A percentile compares a stretch with the other conserved stretches of the same genome.
Evolutionary conservation across 2,888 invertebrate genomes (phyloP).

Genomic region (Dasypolia templi): DNA sequence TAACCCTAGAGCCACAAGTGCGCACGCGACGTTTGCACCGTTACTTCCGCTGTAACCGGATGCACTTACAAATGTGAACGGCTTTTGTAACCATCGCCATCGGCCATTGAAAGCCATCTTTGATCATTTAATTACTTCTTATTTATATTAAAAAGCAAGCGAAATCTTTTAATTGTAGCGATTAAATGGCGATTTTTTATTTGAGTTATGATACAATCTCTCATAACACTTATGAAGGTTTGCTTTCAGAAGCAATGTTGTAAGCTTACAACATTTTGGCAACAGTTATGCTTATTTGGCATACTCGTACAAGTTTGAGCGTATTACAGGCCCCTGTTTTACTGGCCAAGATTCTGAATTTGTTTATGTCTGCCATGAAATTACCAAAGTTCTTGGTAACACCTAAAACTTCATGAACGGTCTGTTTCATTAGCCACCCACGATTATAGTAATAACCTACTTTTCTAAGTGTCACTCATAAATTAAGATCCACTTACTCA

Average conservation of each 20-base stretch:
- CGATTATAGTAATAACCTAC: background rate
- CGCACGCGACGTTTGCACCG: conserved; percentile 80
- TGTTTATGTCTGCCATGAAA: conserved; percentile 6
- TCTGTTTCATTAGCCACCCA: background rate
- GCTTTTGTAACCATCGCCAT: conserved; percentile 55
- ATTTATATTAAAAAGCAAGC: conserved; percentile 11
- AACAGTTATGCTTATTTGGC: conserved; percentile 22
- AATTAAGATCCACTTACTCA: conserved; percentile 10
- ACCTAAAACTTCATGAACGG: background rate
- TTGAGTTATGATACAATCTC: conserved; percentile 13
- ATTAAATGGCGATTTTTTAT: conserved; percentile 14
- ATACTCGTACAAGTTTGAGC: background rate
- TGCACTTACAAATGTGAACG: conserved; percentile 68
- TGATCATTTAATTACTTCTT: conserved; percentile 37
- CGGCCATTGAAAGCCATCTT: conserved; percentile 44
- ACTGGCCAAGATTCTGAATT: conserved; percentile 23
- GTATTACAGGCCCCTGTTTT: conserved; percentile 17
- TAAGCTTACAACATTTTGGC: conserved; percentile 22
- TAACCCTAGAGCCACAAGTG: conserved; percentile 57
- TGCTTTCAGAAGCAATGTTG: conserved; percentile 23
- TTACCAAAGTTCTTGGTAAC: background rate
- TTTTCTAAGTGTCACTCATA: conserved; percentile 15
- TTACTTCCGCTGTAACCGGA: conserved; percentile 83
- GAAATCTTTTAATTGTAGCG: conserved; percentile 17
- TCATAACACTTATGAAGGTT: conserved; percentile 24